These are phyloP conservation scores for Drosophila austrosaltans DNA, from an alignment of 2,888 invertebrate species.

Conservation along the genomic window DNA sequence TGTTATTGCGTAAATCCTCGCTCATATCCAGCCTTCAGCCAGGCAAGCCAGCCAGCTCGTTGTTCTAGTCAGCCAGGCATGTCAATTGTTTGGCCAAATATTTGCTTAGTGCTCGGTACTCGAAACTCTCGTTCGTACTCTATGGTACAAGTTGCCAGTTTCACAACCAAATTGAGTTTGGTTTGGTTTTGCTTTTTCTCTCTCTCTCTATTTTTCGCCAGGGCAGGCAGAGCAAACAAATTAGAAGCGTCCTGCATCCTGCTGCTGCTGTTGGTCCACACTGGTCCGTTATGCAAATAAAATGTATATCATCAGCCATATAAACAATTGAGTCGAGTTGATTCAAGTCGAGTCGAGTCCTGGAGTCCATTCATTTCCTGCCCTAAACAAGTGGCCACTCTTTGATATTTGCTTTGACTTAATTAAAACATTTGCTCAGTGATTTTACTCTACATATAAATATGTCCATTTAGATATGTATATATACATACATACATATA, in stretches of 20 bases:
- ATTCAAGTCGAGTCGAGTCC: conserved; percentile 16
- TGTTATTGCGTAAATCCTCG: conserved; percentile 65
- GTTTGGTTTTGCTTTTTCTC: conserved; percentile 23
- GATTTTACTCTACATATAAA: conserved; percentile 53
- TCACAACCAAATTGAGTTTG: conserved; percentile 54
- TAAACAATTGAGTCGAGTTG: conserved; percentile 54
- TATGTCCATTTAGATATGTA: conserved; percentile 21
- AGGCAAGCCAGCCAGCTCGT: conserved; percentile 13
- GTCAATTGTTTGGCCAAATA: conserved; percentile 76
- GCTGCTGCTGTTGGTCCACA: conserved; percentile 39
- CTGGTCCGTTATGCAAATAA: conserved; percentile 69
- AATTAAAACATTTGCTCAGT: conserved; percentile 78
- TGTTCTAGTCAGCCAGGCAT: conserved; percentile 64
- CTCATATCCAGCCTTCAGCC: conserved; percentile 59
- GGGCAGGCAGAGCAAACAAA: conserved; percentile 70
- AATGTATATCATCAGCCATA: conserved; percentile 48
- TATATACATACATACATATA: too few species aligned
- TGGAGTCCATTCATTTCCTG: conserved; percentile 53
- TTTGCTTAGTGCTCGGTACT: conserved; percentile 66
- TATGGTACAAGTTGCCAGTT: conserved; percentile 71
- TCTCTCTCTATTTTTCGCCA: conserved; percentile 43
- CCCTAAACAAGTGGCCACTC: conserved; percentile 65
- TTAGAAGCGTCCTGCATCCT: conserved; percentile 51
- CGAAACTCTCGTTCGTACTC: conserved; percentile 24
- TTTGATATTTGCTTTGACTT: conserved; percentile 78